Conservation (phyloP, 2,888 invertebrate species). For the Melanargia galathea region DNA sequence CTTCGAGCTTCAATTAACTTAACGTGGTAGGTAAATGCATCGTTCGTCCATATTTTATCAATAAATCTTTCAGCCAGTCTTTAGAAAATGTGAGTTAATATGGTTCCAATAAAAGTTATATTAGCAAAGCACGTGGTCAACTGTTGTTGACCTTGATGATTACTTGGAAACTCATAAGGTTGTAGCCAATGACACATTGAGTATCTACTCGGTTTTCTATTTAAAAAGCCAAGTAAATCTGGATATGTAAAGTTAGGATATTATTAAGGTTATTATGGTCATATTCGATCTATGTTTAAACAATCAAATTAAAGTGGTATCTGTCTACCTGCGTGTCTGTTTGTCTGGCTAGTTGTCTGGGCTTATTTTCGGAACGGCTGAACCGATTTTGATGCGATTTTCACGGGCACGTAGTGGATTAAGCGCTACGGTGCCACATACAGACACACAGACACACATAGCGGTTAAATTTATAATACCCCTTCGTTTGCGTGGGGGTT, state of each 20-base stretch:
- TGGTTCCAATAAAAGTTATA: constrained; percentile 3
- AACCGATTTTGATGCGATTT: too few relatives aligned
- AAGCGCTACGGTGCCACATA: too few relatives aligned
- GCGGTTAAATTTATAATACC: too few relatives aligned
- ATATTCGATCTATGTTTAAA: too few relatives aligned
- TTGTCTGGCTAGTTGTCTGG: too few relatives aligned
- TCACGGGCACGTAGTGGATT: too few relatives aligned
- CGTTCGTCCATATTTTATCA: constrained; percentile 6
- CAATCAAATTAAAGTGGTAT: too few relatives aligned
- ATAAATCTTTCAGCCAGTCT: background rate
- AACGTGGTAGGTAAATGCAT: background rate
- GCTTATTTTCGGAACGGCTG: too few relatives aligned
- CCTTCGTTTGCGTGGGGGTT: too few relatives aligned
- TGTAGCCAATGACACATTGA: background rate
- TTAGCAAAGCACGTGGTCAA: constrained; percentile 15
- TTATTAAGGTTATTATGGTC: background rate
- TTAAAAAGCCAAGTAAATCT: background rate
- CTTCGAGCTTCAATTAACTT: background rate
- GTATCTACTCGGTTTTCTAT: constrained; percentile 3
- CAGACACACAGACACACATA: too few relatives aligned
- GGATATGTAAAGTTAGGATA: background rate
- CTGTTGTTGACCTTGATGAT: constrained; percentile 16
- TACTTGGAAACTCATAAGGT: constrained; percentile 16
- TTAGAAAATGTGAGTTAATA: constrained; percentile 1
- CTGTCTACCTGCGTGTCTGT: too few relatives aligned